phyloP scores from a whole-genome alignment of 2,888 invertebrate genomes.

The Amphipoea oculea region DNA sequence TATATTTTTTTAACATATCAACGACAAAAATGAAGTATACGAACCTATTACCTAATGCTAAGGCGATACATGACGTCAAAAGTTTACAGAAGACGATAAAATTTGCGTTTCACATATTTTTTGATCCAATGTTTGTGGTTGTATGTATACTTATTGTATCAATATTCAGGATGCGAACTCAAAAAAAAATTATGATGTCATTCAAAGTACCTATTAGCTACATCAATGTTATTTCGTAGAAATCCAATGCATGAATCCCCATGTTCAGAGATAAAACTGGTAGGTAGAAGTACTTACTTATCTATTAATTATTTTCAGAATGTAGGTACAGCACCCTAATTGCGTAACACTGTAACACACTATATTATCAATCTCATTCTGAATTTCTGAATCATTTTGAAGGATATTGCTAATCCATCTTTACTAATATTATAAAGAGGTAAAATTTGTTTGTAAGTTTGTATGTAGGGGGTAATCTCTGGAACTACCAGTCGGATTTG shows the following conservation, averaged over 20 bases:
- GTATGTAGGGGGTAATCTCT: no score
- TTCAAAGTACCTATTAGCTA: neutral
- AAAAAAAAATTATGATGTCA: slow-evolving; percentile 14
- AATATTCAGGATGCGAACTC: slow-evolving; percentile 22
- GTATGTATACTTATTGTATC: slow-evolving; percentile 12
- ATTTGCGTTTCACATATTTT: slow-evolving; percentile 43
- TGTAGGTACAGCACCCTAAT: neutral
- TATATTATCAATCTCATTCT: no score
- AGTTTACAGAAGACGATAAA: slow-evolving; percentile 26
- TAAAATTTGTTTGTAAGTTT: no score
- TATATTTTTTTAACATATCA: neutral
- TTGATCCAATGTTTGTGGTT: slow-evolving; percentile 42
- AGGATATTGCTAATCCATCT: no score
- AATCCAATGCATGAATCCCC: neutral
- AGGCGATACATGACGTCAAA: slow-evolving; percentile 17
- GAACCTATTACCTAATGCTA: slow-evolving; percentile 6
- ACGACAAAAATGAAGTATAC: neutral
- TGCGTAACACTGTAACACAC: no score
- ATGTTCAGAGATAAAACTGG: neutral
- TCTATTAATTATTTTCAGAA: neutral
- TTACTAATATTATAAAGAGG: no score
- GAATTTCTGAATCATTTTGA: no score
- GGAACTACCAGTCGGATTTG: no score
- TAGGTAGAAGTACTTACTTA: neutral
- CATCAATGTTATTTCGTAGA: slow-evolving; percentile 7